Evolutionary conservation across 2,113 vertebrate species (phyloP), one percentile per base, ranked within the genome.

Genomic region (Sprattus sprattus): DNA sequence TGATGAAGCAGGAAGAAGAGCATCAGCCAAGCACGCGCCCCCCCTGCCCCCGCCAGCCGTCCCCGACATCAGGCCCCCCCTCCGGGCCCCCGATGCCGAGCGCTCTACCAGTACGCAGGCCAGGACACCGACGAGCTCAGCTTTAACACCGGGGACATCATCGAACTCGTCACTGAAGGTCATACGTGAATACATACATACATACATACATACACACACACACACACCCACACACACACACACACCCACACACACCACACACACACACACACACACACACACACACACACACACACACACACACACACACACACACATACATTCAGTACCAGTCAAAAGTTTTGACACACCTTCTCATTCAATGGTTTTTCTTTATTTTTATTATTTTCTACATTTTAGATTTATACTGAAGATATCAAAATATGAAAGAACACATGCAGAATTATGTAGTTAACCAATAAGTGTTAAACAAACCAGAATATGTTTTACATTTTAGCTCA

Each of bases 81-180:
- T 0, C 85, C 93, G 0, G 88, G 91, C 0, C 97, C 97, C 0
- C 95, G 95, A 3, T 99, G 97, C 88, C 95, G 89, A 75, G 97
- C 98, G 0, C 83, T 99, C 4, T 99, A 99, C 86, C 97, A 98
- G 89, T 99, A 99, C 44, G 0, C 93, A 0, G 97, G 97, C 13
- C 98, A 99, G 89, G 98, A 99, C 11, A 96, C 96, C 11, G 98
- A 99, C 0, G 98, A 99, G 91, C 95, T 99, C 92, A 98, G 96
- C 93, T 99, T 99, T 87, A 96, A 97, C 0, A 94, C 91, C 71
- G 96, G 96, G 0, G 98, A 99, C 0, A 87, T 96, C 81, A 96
- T 99, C 0, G 97, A 99, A 47, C 94, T 99, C 32, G 44, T 99
- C 84, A 90, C 94, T 89, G 96, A 99, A 95, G 98, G 98, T 99